Base-by-base conservation (phyloP, 2,797 vertebrate species). In the Pterois miles region DNA sequence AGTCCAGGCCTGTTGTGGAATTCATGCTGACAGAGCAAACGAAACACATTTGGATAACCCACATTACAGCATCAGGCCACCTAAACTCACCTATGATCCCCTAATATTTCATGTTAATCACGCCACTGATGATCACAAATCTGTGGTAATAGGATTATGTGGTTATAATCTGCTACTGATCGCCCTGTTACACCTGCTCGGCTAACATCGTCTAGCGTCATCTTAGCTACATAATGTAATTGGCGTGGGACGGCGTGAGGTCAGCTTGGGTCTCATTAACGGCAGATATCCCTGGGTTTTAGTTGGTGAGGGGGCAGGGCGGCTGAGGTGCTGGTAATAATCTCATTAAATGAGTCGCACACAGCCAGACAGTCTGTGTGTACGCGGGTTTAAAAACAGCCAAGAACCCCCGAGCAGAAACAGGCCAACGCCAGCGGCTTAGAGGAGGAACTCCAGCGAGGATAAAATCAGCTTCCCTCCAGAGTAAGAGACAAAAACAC, bases 321-420 rank as follows among this genome's bases (percentile, higher is more conserved):
- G 33, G 60, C 68, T 18, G 65, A 86, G 65, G 86, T 86, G 71
- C 50, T 16, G 23, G 22, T 91, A 91, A 91, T 92, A 91, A 92
- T 92, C 91, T 85, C 57, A 91, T 92, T 91, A 89, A 76, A 86
- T 69, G 40, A 75, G 77, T 59, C 60, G n/a, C 54, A 84, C 48
- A 31, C 18, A 52, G 22, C 27, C 81, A 86, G 80, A 78, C 71
- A n/a, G 72, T 53, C 18, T 73, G 76, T 57, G 70, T 74, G 77
- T 68, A 23, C 23, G 73, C 29, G 48, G 50, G 54, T 38, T 82
- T 84, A 72, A 78, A 78, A 69, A 80, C 58, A 81, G 59, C 67
- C 59, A 50, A 65, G 52, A 70, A 40, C 46, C 54, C 69, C 64
- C 53, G 59, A 70, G 66, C 43, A 58, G 36, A 82, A 59, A 71